Evolutionary conservation across 2,888 invertebrate genomes (phyloP).

Genomic region (Drosophila stalkeri): DNA sequence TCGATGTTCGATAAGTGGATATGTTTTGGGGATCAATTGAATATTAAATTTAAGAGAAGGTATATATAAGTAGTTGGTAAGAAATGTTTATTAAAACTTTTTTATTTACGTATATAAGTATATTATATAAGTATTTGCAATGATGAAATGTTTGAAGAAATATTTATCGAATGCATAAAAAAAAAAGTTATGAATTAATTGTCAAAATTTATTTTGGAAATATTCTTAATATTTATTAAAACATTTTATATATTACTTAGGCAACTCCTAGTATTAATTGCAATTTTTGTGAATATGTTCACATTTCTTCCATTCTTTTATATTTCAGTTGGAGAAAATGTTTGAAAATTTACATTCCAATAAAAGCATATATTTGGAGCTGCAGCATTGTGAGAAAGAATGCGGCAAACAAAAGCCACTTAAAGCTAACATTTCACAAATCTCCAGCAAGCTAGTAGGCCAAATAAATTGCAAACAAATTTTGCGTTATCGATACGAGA

Average conservation of each 20-base stretch:
- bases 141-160: background rate
- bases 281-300: background rate
- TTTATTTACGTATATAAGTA: too few species aligned
- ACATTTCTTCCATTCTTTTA: background rate
- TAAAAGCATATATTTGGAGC: conserved; percentile 10
- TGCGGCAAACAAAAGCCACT: conserved; percentile 47
- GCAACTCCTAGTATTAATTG: background rate
- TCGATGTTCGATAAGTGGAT: background rate
- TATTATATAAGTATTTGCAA: background rate
- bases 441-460: conserved; percentile 36
- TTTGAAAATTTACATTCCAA: conserved; percentile 23
- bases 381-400: conserved; percentile 33
- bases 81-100: background rate
- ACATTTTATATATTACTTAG: background rate
- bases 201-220: background rate
- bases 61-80: background rate
- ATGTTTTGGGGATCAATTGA: background rate
- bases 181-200: background rate
- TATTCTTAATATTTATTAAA: background rate
- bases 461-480: conserved; percentile 67
- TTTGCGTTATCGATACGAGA: conserved; percentile 60
- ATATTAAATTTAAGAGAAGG: background rate
- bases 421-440: conserved; percentile 39
- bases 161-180: background rate
- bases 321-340: conserved; percentile 26